A percentile compares a stretch with the other conserved stretches of the same genome.
Conservation (phyloP, 2,888 invertebrate species). For the Tipula vernalis region DNA sequence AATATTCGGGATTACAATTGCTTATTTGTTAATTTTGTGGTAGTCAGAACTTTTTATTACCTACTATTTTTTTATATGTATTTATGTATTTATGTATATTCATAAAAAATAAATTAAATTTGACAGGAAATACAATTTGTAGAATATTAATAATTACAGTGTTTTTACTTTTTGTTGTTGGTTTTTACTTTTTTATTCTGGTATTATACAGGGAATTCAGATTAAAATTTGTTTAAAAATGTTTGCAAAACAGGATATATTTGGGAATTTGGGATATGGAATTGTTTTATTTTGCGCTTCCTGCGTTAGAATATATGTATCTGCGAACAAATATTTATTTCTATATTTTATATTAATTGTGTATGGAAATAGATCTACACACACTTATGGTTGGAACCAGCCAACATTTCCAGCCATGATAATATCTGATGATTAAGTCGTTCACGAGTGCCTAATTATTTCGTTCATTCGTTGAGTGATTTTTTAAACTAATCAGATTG, state of each 20-base stretch:
- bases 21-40: no score
- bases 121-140: neutral
- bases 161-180: neutral
- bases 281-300: neutral
- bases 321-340: neutral
- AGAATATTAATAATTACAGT: neutral
- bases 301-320: neutral
- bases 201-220: neutral
- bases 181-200: neutral
- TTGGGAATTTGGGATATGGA: neutral
- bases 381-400: neutral
- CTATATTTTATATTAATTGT: neutral
- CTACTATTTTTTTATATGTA: neutral
- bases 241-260: neutral
- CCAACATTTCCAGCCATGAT: neutral
- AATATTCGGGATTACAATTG: no score
- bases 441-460: no score
- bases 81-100: neutral
- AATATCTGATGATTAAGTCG: no score
- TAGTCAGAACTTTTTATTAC: neutral
- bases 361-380: neutral
- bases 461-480: no score
- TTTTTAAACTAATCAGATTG: no score
- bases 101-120: neutral
- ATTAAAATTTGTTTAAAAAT: neutral